Conservation (phyloP, 1,140 invertebrate genomes). For the Heliconius hewitsoni region DNA sequence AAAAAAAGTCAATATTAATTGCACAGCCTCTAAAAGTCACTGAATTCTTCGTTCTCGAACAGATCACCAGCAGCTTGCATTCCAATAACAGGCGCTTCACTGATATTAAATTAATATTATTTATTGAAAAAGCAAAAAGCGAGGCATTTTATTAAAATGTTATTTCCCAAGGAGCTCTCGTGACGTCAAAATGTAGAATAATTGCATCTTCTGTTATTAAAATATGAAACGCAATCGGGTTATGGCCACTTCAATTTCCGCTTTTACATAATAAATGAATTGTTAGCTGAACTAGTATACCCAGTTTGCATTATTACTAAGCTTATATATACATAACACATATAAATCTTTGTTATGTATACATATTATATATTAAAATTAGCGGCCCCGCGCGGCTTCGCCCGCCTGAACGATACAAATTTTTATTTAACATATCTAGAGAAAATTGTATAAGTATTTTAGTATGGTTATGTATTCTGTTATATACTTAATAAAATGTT, state of each 20-base stretch:
- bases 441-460: too few relatives aligned
- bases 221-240: neutral
- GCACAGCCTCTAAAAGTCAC: too few relatives aligned
- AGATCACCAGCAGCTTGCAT: conserved; percentile 15
- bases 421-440: too few relatives aligned
- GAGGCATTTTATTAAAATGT: conserved; percentile 24
- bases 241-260: neutral
- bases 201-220: conserved; percentile 15
- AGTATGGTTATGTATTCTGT: too few relatives aligned
- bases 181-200: conserved; percentile 12
- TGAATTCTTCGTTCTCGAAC: neutral
- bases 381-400: too few relatives aligned
- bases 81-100: conserved; percentile 22
- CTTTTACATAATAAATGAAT: conserved; percentile 2
- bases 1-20: too few relatives aligned
- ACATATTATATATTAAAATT: too few relatives aligned
- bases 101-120: conserved; percentile 24
- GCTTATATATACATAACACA: too few relatives aligned
- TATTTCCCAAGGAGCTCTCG: conserved; percentile 7
- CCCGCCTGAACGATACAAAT: too few relatives aligned
- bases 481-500: too few relatives aligned
- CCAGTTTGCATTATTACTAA: too few relatives aligned
- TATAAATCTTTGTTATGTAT: too few relatives aligned
- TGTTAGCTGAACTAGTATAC: neutral
- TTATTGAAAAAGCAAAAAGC: conserved; percentile 17